Evolutionary conservation across 2,797 vertebrate species (phyloP).

Genomic region (Tarsius wallacei): DNA sequence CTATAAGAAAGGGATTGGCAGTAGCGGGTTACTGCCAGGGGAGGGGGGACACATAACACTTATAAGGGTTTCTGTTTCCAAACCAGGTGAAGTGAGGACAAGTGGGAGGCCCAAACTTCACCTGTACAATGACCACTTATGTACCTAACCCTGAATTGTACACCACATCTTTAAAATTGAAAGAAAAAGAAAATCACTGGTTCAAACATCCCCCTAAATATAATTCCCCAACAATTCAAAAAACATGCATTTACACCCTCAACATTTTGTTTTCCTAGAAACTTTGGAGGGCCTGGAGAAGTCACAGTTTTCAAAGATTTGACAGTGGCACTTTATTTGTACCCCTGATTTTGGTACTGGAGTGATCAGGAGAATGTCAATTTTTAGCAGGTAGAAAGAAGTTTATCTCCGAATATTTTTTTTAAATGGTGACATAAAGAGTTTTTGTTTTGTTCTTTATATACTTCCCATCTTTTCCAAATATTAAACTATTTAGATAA

Average conservation of each 20-base stretch:
- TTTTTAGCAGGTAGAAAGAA: not conserved
- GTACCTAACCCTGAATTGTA: too few species aligned
- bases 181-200: not conserved
- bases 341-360: not conserved
- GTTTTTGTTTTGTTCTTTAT: not conserved
- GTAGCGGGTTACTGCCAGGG: too few species aligned
- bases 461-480: not conserved
- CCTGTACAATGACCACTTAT: too few species aligned
- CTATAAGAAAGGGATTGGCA: too few species aligned
- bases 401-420: not conserved
- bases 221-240: not conserved
- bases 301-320: not conserved
- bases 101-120: too few species aligned
- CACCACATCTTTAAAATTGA: too few species aligned
- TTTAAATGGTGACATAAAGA: not conserved
- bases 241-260: not conserved
- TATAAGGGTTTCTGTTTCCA: too few species aligned
- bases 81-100: too few species aligned
- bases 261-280: not conserved
- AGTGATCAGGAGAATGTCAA: not conserved
- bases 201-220: not conserved
- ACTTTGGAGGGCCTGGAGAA: not conserved
- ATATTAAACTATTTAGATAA: not conserved
- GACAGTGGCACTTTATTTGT: not conserved
- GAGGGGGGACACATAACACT: too few species aligned